Evolutionary conservation across 2,113 vertebrate genomes (phyloP).

Genomic region (Solea senegalensis): DNA sequence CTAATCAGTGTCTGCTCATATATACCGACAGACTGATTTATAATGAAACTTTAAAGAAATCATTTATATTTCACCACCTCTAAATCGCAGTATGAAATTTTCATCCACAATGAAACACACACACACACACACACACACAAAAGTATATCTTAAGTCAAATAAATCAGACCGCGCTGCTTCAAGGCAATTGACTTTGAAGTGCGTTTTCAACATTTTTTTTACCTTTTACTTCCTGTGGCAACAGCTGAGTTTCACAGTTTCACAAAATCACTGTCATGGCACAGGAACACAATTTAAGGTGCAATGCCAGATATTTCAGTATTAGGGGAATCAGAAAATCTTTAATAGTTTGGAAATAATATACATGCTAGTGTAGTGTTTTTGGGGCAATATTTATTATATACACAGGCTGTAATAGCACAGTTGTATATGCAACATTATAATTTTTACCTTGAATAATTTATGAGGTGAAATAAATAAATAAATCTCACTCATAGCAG

Average conservation of each 20-base stretch:
- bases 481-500: background rate
- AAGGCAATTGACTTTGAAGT: constrained; percentile 71
- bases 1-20: constrained; percentile 86
- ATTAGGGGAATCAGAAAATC: background rate
- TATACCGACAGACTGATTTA: constrained; percentile 87
- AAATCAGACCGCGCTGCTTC: constrained; percentile 69
- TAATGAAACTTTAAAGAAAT: constrained; percentile 92
- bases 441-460: constrained; percentile 12
- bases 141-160: constrained; percentile 81
- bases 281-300: constrained; percentile 27
- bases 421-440: background rate
- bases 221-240: constrained; percentile 48
- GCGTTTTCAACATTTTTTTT: constrained; percentile 61
- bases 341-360: background rate
- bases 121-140: constrained; percentile 16
- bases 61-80: constrained; percentile 94
- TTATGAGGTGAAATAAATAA: constrained; percentile 11
- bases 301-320: background rate
- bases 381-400: background rate
- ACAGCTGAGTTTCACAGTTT: constrained; percentile 49
- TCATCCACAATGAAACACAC: constrained; percentile 86
- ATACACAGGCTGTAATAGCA: background rate
- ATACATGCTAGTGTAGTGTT: background rate
- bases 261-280: constrained; percentile 38
- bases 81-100: constrained; percentile 93